Conservation (phyloP, 2,113 vertebrate species). For the Alligator sinensis region DNA sequence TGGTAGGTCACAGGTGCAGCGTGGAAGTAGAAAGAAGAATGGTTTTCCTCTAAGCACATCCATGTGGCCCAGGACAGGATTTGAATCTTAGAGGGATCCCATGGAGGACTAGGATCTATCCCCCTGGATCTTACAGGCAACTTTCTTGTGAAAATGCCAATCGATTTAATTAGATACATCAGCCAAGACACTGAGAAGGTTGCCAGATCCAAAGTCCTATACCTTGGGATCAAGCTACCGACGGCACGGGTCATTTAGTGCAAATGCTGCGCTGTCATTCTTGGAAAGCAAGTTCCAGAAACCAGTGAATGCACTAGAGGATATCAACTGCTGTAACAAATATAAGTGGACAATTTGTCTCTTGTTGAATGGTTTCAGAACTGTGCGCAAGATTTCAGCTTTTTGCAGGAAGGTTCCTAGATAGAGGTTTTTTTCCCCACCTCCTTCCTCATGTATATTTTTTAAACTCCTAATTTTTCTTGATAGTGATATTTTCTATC, state of each 20-base stretch:
- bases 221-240: neutral
- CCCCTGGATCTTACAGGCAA: neutral
- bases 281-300: neutral
- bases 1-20: neutral
- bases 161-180: neutral
- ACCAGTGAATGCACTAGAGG: neutral
- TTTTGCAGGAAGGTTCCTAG: neutral
- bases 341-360: neutral
- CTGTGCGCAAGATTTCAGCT: neutral
- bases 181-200: neutral
- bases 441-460: neutral
- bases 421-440: neutral
- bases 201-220: neutral
- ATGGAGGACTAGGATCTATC: neutral
- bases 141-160: neutral
- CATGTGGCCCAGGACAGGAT: neutral
- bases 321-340: neutral
- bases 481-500: neutral
- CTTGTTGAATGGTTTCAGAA: neutral
- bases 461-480: neutral
- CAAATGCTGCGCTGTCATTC: neutral
- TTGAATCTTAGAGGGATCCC: neutral
- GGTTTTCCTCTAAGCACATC: neutral
- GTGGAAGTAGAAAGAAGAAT: neutral
- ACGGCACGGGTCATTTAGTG: neutral